phyloP scores from a whole-genome alignment of 2,113 vertebrate species.

The Apodemus sylvaticus region DNA sequence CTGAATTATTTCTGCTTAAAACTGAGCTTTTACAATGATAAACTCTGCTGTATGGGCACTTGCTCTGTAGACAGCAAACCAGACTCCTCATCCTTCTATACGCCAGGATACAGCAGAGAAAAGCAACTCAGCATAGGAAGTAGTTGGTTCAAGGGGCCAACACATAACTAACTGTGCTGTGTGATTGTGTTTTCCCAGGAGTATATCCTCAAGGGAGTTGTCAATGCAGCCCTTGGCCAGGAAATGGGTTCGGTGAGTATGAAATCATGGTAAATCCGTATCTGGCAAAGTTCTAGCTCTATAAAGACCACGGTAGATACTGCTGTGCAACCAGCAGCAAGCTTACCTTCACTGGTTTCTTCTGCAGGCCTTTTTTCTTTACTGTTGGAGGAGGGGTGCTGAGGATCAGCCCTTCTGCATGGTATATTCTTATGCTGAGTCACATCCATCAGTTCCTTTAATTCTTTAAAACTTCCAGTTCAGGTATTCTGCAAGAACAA shows the following conservation, averaged over 20 bases:
- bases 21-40: constrained; percentile 23
- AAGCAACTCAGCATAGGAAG: neutral
- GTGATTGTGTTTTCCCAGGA: constrained; percentile 86
- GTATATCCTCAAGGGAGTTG: constrained; percentile 97
- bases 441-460: neutral
- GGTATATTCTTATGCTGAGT: neutral
- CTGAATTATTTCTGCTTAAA: constrained; percentile 21
- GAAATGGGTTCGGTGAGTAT: constrained; percentile 95
- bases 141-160: neutral
- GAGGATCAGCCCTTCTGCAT: neutral
- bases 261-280: neutral
- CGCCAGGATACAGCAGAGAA: constrained; percentile 13
- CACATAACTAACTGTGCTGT: neutral
- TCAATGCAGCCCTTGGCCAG: constrained; percentile 96
- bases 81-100: constrained; percentile 43
- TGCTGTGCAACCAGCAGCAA: neutral
- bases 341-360: neutral
- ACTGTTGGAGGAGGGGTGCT: neutral
- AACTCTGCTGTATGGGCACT: constrained; percentile 15
- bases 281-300: neutral
- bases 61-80: neutral
- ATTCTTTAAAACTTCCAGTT: neutral
- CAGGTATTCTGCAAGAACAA: neutral
- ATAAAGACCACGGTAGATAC: constrained; percentile 18
- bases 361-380: neutral